Evolutionary conservation across 1,140 invertebrate genomes (phyloP).

Genomic region (Mycetomoellerius zeteki): DNA sequence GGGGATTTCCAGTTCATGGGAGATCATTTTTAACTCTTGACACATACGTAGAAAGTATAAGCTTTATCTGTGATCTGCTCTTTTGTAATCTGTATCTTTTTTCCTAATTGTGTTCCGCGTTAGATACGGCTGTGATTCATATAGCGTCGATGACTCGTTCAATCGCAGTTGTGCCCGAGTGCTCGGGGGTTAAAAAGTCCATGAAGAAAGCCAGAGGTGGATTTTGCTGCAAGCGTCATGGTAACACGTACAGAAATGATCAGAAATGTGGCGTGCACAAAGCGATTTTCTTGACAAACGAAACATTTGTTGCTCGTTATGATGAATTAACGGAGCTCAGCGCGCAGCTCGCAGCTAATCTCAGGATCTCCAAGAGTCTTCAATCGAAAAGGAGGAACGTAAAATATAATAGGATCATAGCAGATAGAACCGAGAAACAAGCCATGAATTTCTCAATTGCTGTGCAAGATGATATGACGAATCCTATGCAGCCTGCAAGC

Average conservation of each 20-base stretch:
- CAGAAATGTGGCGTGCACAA: neutral
- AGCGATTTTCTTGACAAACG: neutral
- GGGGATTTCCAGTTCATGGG: neutral
- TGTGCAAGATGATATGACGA: neutral
- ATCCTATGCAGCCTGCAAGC: neutral
- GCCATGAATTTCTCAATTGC: neutral
- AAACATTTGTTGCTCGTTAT: neutral
- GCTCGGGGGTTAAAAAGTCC: neutral
- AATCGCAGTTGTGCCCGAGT: neutral
- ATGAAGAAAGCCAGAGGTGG: neutral
- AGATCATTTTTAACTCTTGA: neutral
- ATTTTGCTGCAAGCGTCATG: neutral
- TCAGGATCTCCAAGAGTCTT: neutral
- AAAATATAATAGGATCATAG: too few relatives aligned
- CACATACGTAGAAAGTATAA: slow-evolving; percentile 7
- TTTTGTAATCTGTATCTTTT: neutral
- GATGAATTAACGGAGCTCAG: neutral
- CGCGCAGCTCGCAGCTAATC: neutral
- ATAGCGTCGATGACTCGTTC: neutral
- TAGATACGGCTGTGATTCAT: neutral
- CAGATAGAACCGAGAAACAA: neutral
- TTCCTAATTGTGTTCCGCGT: neutral
- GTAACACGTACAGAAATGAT: neutral
- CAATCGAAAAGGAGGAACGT: neutral
- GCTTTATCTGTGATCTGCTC: neutral